Evolutionary conservation across 2,888 invertebrate genomes (phyloP).

Genomic region (Tricholauxania praeusta): DNA sequence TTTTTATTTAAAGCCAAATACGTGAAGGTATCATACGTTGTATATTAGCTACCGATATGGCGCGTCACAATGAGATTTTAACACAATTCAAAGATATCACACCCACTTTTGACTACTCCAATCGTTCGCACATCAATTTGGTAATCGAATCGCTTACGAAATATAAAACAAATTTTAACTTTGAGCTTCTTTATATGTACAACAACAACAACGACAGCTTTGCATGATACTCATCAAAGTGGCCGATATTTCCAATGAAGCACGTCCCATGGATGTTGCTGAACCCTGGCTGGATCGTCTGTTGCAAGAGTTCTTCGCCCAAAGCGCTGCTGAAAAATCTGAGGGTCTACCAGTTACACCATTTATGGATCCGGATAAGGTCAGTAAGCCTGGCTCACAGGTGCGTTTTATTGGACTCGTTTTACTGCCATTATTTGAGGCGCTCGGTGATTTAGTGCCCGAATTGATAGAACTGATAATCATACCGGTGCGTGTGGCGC

Average conservation of each 20-base stretch:
- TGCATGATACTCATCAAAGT: slow-evolving; percentile 87
- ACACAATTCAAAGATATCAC: slow-evolving; percentile 77
- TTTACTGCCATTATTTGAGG: slow-evolving; percentile 82
- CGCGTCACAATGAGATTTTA: slow-evolving; percentile 82
- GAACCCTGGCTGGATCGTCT: slow-evolving; percentile 86
- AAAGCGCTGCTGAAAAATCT: slow-evolving; percentile 84
- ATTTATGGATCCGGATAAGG: slow-evolving; percentile 88
- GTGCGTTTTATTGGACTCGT: slow-evolving; percentile 87
- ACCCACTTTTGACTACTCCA: slow-evolving; percentile 76
- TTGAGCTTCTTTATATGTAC: too few relatives aligned
- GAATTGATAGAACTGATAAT: slow-evolving; percentile 75
- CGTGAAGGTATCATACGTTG: slow-evolving; percentile 84
- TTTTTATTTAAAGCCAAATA: slow-evolving; percentile 69
- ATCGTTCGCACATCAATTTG: slow-evolving; percentile 79
- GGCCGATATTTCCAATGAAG: slow-evolving; percentile 87
- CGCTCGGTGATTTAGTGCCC: slow-evolving; percentile 79
- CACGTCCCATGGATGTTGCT: slow-evolving; percentile 84
- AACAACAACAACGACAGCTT: slow-evolving; percentile 68
- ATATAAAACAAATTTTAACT: background rate
- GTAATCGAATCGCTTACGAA: slow-evolving; percentile 68
- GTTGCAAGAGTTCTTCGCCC: slow-evolving; percentile 78
- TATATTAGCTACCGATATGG: slow-evolving; percentile 84
- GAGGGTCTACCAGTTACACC: slow-evolving; percentile 87
- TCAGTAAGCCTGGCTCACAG: slow-evolving; percentile 85
- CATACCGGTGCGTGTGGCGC: slow-evolving; percentile 67